These are phyloP conservation scores for Criorhina ranunculi DNA, from an alignment of 2,888 invertebrate genomes.

Conservation along the genomic window DNA sequence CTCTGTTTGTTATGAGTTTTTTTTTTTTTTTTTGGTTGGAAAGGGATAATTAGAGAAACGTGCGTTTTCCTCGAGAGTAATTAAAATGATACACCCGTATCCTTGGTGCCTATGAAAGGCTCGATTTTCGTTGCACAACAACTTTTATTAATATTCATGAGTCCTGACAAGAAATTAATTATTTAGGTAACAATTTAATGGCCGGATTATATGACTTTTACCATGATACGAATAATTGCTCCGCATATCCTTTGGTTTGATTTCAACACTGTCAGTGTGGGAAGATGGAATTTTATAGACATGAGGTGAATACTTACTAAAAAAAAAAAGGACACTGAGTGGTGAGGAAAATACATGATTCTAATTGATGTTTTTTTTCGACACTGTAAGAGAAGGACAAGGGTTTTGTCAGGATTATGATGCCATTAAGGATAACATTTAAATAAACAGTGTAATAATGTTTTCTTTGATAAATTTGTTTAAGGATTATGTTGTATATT, in stretches of 20 bases:
- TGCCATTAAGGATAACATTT: constrained; percentile 27
- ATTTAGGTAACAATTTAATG: constrained; percentile 65
- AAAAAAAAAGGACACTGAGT: constrained; percentile 29
- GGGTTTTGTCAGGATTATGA: constrained; percentile 13
- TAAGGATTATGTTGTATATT: not conserved
- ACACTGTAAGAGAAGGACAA: not conserved
- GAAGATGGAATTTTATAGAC: not conserved
- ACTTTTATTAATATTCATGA: constrained; percentile 64
- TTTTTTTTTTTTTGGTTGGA: constrained; percentile 10
- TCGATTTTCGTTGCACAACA: constrained; percentile 21
- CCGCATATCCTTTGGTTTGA: constrained; percentile 20
- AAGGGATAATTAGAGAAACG: constrained; percentile 54
- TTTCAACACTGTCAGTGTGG: not conserved
- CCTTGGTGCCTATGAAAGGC: constrained; percentile 8
- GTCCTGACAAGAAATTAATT: constrained; percentile 56
- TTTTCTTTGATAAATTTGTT: not conserved
- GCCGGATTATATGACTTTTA: constrained; percentile 51
- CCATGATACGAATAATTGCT: constrained; percentile 19
- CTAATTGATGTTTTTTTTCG: not conserved
- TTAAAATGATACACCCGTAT: constrained; percentile 27
- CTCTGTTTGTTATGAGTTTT: constrained; percentile 23
- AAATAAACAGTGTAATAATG: not conserved
- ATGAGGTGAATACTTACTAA: constrained; percentile 52
- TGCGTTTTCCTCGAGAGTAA: constrained; percentile 50
- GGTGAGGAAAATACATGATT: constrained; percentile 2